Conservation (phyloP, 2,113 vertebrate genomes). For the Nannospalax galili region DNA sequence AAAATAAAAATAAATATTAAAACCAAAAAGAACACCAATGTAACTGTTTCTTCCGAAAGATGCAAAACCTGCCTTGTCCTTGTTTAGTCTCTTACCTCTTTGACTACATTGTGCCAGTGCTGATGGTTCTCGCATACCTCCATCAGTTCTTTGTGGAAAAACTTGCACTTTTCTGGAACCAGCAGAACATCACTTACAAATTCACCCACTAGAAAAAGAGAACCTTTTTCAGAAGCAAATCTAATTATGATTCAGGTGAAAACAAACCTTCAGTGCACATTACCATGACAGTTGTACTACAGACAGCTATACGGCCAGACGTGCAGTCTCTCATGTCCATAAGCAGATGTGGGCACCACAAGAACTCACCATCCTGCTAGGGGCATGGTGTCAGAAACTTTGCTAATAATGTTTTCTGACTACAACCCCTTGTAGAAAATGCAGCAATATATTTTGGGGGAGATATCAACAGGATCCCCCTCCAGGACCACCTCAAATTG, state of each 20-base stretch:
- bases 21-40: not conserved
- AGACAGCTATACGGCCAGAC: not conserved
- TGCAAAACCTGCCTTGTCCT: not conserved
- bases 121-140: constrained; percentile 96
- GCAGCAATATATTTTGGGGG: not conserved
- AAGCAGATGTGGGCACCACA: not conserved
- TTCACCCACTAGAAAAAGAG: constrained; percentile 91
- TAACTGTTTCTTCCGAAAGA: not conserved
- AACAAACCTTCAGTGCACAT: not conserved
- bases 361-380: fast-evolving
- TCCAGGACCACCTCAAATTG: not conserved
- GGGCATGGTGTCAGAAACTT: fast-evolving
- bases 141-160: constrained; percentile 96
- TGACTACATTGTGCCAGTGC: constrained; percentile 95
- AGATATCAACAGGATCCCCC: not conserved
- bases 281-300: fast-evolving
- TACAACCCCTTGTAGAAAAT: not conserved
- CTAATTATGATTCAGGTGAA: not conserved
- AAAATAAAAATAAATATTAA: too few species aligned
- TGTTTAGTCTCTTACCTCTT: constrained; percentile 89
- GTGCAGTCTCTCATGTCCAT: fast-evolving
- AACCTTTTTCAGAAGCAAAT: constrained; percentile 30
- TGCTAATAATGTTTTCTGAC: not conserved
- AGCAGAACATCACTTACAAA: constrained; percentile 95
- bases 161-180: constrained; percentile 96